Evolutionary conservation across 1,140 invertebrate species (phyloP).

Genomic region (Drosophila lini): DNA sequence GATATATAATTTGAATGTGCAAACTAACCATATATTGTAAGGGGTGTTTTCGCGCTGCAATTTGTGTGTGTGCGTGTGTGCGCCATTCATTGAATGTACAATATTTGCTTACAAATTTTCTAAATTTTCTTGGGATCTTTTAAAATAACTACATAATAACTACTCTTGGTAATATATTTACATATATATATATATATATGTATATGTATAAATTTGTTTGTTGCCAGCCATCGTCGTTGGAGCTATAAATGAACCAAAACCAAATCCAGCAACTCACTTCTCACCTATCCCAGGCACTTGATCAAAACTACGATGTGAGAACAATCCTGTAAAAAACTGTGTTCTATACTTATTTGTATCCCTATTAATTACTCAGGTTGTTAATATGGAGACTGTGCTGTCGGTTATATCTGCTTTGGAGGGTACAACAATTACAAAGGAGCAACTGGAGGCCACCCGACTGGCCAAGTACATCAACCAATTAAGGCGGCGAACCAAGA

Average conservation of each 20-base stretch:
- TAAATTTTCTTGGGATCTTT: neutral
- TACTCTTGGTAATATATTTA: neutral
- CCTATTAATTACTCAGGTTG: slow-evolving; percentile 88
- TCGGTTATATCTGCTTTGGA: slow-evolving; percentile 96
- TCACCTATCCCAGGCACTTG: slow-evolving; percentile 88
- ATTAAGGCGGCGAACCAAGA: slow-evolving; percentile 91
- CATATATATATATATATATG: neutral
- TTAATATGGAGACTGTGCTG: slow-evolving; percentile 96
- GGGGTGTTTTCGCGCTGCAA: neutral
- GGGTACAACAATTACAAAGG: slow-evolving; percentile 96
- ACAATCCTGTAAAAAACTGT: neutral
- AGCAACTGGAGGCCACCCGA: slow-evolving; percentile 95
- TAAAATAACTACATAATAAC: neutral
- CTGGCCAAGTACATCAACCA: slow-evolving; percentile 97
- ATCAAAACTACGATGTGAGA: slow-evolving; percentile 90
- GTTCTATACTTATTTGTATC: neutral
- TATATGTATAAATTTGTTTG: neutral
- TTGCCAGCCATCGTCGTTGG: slow-evolving; percentile 22
- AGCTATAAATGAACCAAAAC: slow-evolving; percentile 81
- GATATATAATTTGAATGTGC: slow-evolving; percentile 1
- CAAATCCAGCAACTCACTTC: slow-evolving; percentile 86
- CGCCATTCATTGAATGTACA: slow-evolving; percentile 8
- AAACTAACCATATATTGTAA: slow-evolving; percentile 4
- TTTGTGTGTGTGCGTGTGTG: slow-evolving; percentile 17
- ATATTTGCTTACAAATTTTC: neutral